Conservation (phyloP, 2,797 vertebrate species). For the Micrastur ruficollis region DNA sequence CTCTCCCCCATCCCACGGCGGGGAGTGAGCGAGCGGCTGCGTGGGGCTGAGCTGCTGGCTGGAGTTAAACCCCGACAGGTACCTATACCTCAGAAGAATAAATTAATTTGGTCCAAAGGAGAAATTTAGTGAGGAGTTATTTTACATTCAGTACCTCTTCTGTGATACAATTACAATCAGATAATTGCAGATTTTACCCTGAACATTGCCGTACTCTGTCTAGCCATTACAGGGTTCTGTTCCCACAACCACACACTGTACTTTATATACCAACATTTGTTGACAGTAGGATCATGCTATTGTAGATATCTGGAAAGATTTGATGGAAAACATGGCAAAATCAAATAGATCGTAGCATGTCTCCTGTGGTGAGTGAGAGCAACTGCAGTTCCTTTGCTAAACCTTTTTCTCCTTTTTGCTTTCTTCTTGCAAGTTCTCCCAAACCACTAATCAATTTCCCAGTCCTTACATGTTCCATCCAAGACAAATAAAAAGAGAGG, state of each 20-base stretch:
- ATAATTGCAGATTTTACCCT: not conserved
- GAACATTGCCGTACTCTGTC: not conserved
- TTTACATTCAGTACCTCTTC: not conserved
- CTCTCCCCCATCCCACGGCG: no score
- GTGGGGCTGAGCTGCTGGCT: no score
- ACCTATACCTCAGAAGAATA: not conserved
- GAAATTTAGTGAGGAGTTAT: not conserved
- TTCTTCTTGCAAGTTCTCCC: slow-evolving; percentile 18
- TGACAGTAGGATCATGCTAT: not conserved
- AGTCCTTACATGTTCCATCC: not conserved
- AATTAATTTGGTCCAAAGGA: not conserved
- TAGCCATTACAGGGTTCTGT: not conserved
- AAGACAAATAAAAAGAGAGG: slow-evolving; percentile 31
- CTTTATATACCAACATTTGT: not conserved
- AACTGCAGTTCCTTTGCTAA: not conserved
- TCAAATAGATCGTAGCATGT: not conserved
- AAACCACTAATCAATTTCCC: slow-evolving; percentile 18
- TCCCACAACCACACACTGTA: not conserved
- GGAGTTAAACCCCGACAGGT: no score
- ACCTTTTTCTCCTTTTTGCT: not conserved
- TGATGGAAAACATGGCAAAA: not conserved
- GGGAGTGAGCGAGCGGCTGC: no score
- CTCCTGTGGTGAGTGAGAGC: not conserved
- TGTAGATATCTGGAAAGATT: slow-evolving; percentile 5
- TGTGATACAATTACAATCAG: not conserved